phyloP scores from a whole-genome alignment of 2,888 invertebrate species.

The Lasioglossum marginatum region DNA sequence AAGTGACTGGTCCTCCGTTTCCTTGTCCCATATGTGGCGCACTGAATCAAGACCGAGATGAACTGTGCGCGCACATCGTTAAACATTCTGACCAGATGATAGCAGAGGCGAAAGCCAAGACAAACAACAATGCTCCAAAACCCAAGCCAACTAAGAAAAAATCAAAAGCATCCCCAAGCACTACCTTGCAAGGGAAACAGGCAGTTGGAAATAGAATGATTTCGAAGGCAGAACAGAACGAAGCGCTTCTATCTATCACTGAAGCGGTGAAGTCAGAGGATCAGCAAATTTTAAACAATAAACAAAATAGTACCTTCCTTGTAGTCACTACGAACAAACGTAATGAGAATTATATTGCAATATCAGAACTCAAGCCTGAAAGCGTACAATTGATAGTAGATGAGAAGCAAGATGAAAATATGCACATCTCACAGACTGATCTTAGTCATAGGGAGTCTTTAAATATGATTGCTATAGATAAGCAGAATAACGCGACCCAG shows the following conservation, averaged over 20 bases:
- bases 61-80: slow-evolving; percentile 86
- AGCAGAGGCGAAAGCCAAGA: slow-evolving; percentile 83
- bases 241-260: slow-evolving; percentile 73
- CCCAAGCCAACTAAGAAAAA: slow-evolving; percentile 74
- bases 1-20: slow-evolving; percentile 82
- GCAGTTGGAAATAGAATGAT: slow-evolving; percentile 48
- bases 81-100: slow-evolving; percentile 86
- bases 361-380: slow-evolving; percentile 68
- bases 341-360: slow-evolving; percentile 58
- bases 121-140: slow-evolving; percentile 70
- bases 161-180: slow-evolving; percentile 50
- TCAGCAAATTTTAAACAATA: slow-evolving; percentile 60
- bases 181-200: slow-evolving; percentile 48
- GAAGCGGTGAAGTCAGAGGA: slow-evolving; percentile 68
- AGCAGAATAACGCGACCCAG: slow-evolving; percentile 52
- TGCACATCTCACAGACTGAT: slow-evolving; percentile 59
- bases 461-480: slow-evolving; percentile 66
- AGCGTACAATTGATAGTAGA: slow-evolving; percentile 65
- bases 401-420: slow-evolving; percentile 54
- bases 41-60: slow-evolving; percentile 84
- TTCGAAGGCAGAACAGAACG: slow-evolving; percentile 69
- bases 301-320: slow-evolving; percentile 64
- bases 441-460: slow-evolving; percentile 57
- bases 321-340: slow-evolving; percentile 70
- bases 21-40: slow-evolving; percentile 85